Evolutionary conservation across 1,140 invertebrate species (phyloP).

Genomic region (Atta cephalotes): DNA sequence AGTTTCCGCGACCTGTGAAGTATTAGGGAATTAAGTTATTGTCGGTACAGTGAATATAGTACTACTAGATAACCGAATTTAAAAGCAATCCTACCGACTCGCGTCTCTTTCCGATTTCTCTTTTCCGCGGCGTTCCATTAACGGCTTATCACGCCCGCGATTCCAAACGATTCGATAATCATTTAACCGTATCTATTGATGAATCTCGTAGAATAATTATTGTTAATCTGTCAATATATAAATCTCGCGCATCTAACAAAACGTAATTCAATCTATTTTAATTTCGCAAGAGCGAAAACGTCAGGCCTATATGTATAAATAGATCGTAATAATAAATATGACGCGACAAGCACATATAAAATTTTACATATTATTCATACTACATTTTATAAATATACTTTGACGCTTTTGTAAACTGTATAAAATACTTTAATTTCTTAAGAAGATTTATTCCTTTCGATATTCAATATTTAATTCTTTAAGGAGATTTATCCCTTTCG

Average conservation of each 20-base stretch:
- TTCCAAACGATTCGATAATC: conserved; percentile 55
- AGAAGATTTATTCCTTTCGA: not conserved
- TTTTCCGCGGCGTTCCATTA: conserved; percentile 48
- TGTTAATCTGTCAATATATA: conserved; percentile 56
- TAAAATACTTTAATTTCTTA: not conserved
- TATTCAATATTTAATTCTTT: not conserved
- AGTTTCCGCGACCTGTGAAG: conserved; percentile 49
- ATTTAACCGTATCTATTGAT: conserved; percentile 61
- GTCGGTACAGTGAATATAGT: conserved; percentile 42
- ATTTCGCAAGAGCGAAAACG: not conserved
- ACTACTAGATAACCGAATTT: conserved; percentile 60
- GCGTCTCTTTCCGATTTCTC: conserved; percentile 37
- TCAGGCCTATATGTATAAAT: not conserved
- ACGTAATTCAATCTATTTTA: conserved; percentile 47
- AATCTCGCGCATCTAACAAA: conserved; percentile 50
- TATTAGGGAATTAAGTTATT: conserved; percentile 66
- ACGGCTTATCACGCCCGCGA: conserved; percentile 49
- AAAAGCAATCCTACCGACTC: conserved; percentile 50
- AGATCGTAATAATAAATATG: conserved; percentile 24
- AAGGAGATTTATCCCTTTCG: not conserved
- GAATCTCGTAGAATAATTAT: conserved; percentile 62
- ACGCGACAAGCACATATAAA: not conserved
- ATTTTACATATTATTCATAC: not conserved
- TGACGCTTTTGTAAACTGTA: not conserved
- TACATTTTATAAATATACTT: not conserved